These are phyloP conservation scores for Malurus cyaneus DNA, from an alignment of 2,113 vertebrate species.

Conservation along the genomic window DNA sequence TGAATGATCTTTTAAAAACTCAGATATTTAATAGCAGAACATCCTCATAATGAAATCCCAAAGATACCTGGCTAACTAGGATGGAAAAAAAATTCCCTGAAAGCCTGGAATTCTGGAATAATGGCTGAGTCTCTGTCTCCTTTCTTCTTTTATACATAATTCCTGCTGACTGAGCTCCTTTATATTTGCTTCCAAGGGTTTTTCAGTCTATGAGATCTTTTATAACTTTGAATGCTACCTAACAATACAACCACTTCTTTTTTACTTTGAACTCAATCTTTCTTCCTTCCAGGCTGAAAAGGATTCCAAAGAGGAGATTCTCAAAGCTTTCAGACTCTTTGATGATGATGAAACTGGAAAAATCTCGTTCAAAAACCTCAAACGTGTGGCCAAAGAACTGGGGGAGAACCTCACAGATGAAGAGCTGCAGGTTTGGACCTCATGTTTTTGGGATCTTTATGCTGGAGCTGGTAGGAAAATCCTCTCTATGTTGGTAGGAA, in stretches of 20 bases:
- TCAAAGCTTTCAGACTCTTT: slow-evolving; percentile 93
- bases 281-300: slow-evolving; percentile 83
- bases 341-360: slow-evolving; percentile 93
- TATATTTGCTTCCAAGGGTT: neutral
- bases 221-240: neutral
- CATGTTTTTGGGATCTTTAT: neutral
- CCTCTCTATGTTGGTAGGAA: neutral
- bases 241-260: neutral
- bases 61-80: neutral
- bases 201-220: neutral
- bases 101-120: neutral
- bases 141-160: neutral
- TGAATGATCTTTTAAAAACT: neutral
- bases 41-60: neutral
- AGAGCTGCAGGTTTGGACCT: slow-evolving; percentile 88
- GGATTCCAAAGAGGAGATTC: slow-evolving; percentile 92
- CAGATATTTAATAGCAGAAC: neutral
- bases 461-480: neutral
- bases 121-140: neutral
- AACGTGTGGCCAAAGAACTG: slow-evolving; percentile 89
- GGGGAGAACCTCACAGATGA: slow-evolving; percentile 93
- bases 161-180: neutral
- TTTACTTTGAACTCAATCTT: neutral
- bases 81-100: neutral
- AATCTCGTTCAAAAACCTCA: slow-evolving; percentile 94